These are phyloP conservation scores for Adelognathus sp. DNA, from an alignment of 2,888 invertebrate species.

Conservation along the genomic window DNA sequence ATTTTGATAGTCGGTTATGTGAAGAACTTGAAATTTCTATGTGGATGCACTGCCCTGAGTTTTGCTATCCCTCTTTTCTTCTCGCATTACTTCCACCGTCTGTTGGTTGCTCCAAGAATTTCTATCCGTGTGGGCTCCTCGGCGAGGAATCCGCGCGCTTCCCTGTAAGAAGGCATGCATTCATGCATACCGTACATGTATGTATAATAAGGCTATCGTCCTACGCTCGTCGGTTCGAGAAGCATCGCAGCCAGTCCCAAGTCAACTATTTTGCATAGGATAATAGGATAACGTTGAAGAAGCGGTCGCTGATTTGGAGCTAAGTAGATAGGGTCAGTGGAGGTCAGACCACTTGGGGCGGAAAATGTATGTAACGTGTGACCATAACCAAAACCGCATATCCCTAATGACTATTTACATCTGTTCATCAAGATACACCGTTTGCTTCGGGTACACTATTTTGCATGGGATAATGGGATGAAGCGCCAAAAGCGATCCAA, in stretches of 20 bases:
- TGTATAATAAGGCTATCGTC: slow-evolving; percentile 31
- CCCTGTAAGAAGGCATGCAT: not conserved
- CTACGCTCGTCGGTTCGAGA: slow-evolving; percentile 38
- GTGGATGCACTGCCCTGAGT: slow-evolving; percentile 24
- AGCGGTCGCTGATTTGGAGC: not conserved
- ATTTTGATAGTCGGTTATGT: not conserved
- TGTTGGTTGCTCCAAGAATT: slow-evolving; percentile 42
- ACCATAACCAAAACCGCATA: not conserved
- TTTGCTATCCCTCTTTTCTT: slow-evolving; percentile 23
- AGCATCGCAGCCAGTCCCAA: not conserved
- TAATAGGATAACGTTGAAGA: slow-evolving; percentile 23
- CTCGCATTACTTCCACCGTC: not conserved
- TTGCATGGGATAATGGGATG: too few relatives aligned
- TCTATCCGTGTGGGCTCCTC: slow-evolving; percentile 50
- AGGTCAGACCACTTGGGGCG: slow-evolving; percentile 14
- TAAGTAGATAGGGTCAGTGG: slow-evolving; percentile 8
- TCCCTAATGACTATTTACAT: too few relatives aligned
- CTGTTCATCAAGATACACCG: too few relatives aligned
- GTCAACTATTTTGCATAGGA: slow-evolving; percentile 9
- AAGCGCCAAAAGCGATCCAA: too few relatives aligned
- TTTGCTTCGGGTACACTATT: too few relatives aligned
- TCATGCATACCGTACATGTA: not conserved
- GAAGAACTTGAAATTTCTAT: not conserved
- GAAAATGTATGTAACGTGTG: not conserved
- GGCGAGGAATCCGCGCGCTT: slow-evolving; percentile 1